Base-by-base conservation (phyloP, 2,888 invertebrate species). In the Reticulitermes lucifugus region DNA sequence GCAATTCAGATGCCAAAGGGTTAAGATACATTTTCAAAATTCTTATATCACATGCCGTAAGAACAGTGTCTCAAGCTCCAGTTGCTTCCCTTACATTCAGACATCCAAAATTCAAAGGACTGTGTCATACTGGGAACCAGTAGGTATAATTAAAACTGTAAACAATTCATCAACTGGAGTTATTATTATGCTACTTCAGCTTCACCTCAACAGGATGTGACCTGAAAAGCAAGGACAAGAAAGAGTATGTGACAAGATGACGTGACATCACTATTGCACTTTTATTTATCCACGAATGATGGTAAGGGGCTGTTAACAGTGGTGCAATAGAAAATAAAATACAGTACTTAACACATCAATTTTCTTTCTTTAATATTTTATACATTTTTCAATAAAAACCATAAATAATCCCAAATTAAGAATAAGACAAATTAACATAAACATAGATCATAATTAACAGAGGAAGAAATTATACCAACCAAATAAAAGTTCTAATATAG, bases 381-480 rank as follows among this genome's bases (percentile, higher is more conserved):
- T 80, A 84, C 80, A 84, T 80, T 80, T 84, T 60, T 80, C 60
- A 79, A 84, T 84, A 84, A 84, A 84, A 80, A 80, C 77, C 79
- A 79, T 84, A 84, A 84, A 79, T 84, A 83, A 83, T 41, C 79
- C 65, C 77, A 83, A 85, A 85, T 75, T 46, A 79, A 73, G 71
- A 77, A 55, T 79, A 82, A 65, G 80, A 65, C 35, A 83, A 83
- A 77, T 85, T 79, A 85, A 83, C 65, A 73, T 79, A 83, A 81
- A 85, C 83, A 83, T 85, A 82, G 70, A 65, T 83, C 71, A 80
- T 79, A 85, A 79, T 60, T 70, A 85, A 85, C 77, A 84, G 21
- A 77, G 70, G 79, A 77, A 84, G 35, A 59, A 77, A 77, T 83
- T 73, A 83, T 83, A 83, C 83, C 83, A 83, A 83, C 75, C 83